Evolutionary conservation across 1,140 invertebrate species (phyloP).

Genomic region (Procambarus virginalis): DNA sequence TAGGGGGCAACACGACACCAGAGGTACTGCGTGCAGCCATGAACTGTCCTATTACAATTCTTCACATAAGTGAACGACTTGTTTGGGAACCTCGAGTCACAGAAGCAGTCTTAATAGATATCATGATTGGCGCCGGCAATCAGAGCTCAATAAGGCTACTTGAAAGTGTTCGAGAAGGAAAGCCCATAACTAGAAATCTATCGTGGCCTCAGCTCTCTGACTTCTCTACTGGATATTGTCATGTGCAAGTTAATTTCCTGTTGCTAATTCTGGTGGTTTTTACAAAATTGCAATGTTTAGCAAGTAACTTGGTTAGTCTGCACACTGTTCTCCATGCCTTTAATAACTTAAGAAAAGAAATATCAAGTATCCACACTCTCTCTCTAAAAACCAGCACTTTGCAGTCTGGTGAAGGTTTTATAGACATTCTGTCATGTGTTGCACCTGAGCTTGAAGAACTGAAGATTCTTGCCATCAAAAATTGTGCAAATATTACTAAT

Average conservation of each 20-base stretch:
- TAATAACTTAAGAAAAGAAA: not conserved
- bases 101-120: not conserved
- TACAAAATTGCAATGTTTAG: not conserved
- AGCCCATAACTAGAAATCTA: not conserved
- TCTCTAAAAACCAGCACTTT: not conserved
- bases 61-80: slow-evolving; percentile 1
- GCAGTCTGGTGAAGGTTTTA: not conserved
- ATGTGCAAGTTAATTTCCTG: not conserved
- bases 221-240: not conserved
- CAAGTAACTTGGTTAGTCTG: not conserved
- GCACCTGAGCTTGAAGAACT: not conserved
- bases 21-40: not conserved
- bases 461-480: not conserved
- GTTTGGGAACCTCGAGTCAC: not conserved
- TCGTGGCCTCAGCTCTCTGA: not conserved
- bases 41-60: not conserved
- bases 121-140: not conserved
- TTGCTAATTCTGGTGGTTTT: not conserved
- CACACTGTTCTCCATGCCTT: not conserved
- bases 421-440: not conserved
- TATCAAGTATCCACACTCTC: not conserved
- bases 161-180: not conserved
- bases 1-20: not conserved
- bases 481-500: not conserved
- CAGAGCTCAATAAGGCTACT: not conserved